Conservation (phyloP, 2,797 vertebrate genomes). For the Gadopsis bispinosus region DNA sequence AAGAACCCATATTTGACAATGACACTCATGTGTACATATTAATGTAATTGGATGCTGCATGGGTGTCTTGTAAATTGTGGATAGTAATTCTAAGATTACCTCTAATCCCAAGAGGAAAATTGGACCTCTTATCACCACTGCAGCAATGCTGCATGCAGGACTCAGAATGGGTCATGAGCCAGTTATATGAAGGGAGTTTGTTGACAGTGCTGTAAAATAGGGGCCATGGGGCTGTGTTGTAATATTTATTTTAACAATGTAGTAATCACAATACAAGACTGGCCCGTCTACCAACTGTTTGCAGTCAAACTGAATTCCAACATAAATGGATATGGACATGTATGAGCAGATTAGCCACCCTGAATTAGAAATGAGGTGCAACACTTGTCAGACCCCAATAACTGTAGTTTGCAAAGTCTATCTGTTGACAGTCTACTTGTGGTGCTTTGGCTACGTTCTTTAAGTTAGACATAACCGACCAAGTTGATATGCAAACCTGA, state of each 20-base stretch:
- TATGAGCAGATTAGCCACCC: not conserved
- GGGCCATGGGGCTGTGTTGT: not conserved
- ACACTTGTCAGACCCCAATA: not conserved
- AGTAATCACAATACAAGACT: not conserved
- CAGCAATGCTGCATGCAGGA: not conserved
- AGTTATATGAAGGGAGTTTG: not conserved
- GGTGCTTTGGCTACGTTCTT: not conserved
- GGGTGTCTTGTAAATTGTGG: not conserved
- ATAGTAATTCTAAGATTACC: not conserved
- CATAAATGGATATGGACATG: not conserved
- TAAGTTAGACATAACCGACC: not conserved
- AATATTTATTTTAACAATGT: not conserved
- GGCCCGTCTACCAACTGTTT: not conserved
- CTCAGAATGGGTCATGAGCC: not conserved
- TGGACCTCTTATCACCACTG: not conserved
- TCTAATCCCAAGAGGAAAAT: not conserved
- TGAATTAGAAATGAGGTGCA: not conserved
- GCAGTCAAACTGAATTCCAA: not conserved
- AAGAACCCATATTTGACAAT: not conserved
- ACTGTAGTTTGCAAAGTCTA: not conserved
- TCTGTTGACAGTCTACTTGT: not conserved
- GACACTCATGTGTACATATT: not conserved
- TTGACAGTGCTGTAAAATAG: not conserved
- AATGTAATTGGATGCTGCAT: not conserved
- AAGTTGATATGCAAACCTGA: not conserved